Conservation (phyloP, 1,140 invertebrate species). For the Vollenhovia emeryi region DNA sequence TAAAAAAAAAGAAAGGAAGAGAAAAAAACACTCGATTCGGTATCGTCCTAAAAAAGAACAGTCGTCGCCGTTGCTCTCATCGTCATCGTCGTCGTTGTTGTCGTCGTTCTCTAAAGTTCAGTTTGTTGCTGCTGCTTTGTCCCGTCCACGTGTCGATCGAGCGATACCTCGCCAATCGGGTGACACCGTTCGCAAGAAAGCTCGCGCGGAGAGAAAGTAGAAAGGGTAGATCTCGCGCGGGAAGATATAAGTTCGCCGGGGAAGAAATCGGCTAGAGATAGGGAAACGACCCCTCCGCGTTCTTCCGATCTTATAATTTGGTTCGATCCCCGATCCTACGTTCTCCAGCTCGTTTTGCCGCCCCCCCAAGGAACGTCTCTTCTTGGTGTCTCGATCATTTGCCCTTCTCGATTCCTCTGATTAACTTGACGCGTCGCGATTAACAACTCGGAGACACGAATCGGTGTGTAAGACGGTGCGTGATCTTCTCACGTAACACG, state of each 20-base stretch:
- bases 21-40: conserved; percentile 55
- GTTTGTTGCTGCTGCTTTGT: conserved; percentile 34
- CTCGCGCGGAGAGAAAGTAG: neutral
- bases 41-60: conserved; percentile 54
- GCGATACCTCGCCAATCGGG: conserved; percentile 17
- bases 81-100: neutral
- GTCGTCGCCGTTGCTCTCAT: neutral
- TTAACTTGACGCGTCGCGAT: conserved; percentile 15
- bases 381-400: neutral
- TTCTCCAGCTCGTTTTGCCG: neutral
- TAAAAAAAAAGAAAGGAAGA: conserved; percentile 23
- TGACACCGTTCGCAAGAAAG: neutral
- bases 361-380: neutral
- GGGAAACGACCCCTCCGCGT: neutral
- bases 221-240: neutral
- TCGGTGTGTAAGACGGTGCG: conserved; percentile 16
- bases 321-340: conserved; percentile 12
- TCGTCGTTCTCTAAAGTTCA: conserved; percentile 20
- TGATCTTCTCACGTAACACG: neutral
- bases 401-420: conserved; percentile 5
- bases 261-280: conserved; percentile 7
- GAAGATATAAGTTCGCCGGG: conserved; percentile 18
- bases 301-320: conserved; percentile 58
- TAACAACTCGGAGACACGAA: neutral
- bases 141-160: conserved; percentile 55